Evolutionary conservation across 2,113 vertebrate genomes (phyloP), one percentile per base, ranked within the genome.

Genomic region (Machaerirhynchus nigripectus): DNA sequence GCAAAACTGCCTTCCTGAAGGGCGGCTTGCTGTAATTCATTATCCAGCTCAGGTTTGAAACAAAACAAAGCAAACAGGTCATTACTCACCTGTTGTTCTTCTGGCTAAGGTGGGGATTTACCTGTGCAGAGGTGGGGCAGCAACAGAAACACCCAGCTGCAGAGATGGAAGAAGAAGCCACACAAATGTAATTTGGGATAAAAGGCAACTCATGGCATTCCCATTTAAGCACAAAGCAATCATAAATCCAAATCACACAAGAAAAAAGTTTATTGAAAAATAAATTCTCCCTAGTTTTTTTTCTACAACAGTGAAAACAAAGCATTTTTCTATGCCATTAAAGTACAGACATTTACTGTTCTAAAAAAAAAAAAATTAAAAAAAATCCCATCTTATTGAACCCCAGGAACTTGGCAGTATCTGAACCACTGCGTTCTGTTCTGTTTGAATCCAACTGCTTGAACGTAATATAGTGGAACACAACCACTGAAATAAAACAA

Each of bases 251-350:
- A 93, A 93, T 98, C 97, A 98, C 99, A 98, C 98, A 98, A 97
- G 98, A 98, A 98, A 97, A 98, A 98, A 96, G 97, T 99, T 99
- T 99, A 99, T 99, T 98, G 98, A 99, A 99, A 99, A 99, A 99
- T 99, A 99, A 99, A 99, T 98, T 98, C 98, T 98, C 96, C 98
- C 98, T 99, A 98, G 97, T 98, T 98, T 97, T 98, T 98, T 98
- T 89, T 98, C 98, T 98, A 98, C 98, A 97, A 97, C 98, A 98
- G 95, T 98, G 97, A 98, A 97, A 98, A 97, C 96, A 97, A 98
- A 98, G 96, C 96, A 90, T 97, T 96, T 94, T 91, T 97, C 93
- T 97, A 95, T 92, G 93, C 94, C 95, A 88, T 97, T 95, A 95
- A 97, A 96, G 97, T 97, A 98, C 96, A 97, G 96, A 98, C 97